Percentiles rank a stretch among this genome's conserved stretches.
Evolutionary conservation across 2,888 invertebrate genomes (phyloP).

Genomic region (Tiliacea aurago): DNA sequence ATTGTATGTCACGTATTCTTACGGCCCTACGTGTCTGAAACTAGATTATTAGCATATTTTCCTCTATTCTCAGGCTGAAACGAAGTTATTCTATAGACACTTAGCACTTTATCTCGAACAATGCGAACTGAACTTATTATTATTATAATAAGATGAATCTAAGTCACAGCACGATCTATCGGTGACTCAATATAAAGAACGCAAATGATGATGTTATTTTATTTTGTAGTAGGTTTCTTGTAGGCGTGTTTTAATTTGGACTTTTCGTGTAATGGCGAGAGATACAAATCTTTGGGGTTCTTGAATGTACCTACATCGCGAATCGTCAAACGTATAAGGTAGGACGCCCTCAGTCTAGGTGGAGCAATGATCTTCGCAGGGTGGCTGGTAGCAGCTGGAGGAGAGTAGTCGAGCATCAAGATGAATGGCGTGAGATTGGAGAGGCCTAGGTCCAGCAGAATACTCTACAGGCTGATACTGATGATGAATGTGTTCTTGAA

Average conservation of each 20-base stretch:
- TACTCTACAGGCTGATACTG: background rate
- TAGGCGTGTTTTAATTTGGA: conserved; percentile 6
- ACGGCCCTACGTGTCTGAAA: background rate
- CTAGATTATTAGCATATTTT: conserved; percentile 19
- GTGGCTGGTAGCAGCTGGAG: background rate
- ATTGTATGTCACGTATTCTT: background rate
- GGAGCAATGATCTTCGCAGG: background rate
- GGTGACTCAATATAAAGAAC: background rate
- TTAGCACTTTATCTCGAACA: background rate
- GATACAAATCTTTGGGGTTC: background rate
- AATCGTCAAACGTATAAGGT: background rate
- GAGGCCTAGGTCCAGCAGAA: background rate
- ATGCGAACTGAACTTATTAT: conserved; percentile 5
- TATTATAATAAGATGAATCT: conserved; percentile 12
- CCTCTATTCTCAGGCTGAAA: background rate
- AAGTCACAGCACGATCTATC: background rate
- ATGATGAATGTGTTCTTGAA: too few species aligned
- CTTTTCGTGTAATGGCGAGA: background rate
- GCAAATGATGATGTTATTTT: background rate
- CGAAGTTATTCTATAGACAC: background rate
- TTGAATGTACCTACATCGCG: background rate
- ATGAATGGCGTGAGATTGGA: background rate
- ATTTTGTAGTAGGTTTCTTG: background rate
- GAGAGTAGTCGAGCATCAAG: background rate
- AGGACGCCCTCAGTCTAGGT: background rate